Evolutionary conservation across 2,888 invertebrate species (phyloP), one percentile per base, ranked within the genome.

Genomic region (Baccha elongata): DNA sequence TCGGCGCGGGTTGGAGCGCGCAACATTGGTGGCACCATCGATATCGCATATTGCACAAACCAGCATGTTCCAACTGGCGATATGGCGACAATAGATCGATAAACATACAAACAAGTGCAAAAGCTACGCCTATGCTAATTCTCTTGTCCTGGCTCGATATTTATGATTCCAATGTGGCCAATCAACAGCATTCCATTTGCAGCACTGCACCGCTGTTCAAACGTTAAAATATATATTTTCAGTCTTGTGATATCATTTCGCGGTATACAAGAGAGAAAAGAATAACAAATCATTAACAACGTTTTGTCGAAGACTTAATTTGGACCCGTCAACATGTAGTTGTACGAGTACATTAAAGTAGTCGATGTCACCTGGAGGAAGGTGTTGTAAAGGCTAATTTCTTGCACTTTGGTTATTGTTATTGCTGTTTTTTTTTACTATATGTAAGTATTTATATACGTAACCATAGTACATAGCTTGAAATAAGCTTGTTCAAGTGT

Each of bases 241-340:
- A 68, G 53, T 23, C 19, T 37, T 35, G 37, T 69, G 75, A 69
- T 68, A 75, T 69, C 75, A 71, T 69, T 68, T 64, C 8, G 73
- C 44, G 29, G 52, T 44, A 67, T 73, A 37, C 35, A 29, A 3
- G 13, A 13, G 7, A 23, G 37, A 13, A 64, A 48, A 55, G n/a
- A n/a, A n/a, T n/a, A 50, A 44, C 13, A 32, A 55, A 50, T 37
- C 21, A 46, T 35, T 37, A 76, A 75, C 69, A 65, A 44, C 78
- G 65, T 72, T 78, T 64, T 69, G 75, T 74, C 73, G 69, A 80
- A 75, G 80, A 80, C 80, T 80, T 74, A 80, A 80, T 80, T 75
- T 75, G 64, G 64, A 69, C 17, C 69, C 64, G 64, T 64, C 65
- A 50, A 6, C 64, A 40, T 62, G 55, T 64, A 32, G 53, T 53